Evolutionary conservation across 1,140 invertebrate species (phyloP), one percentile per base, ranked within the genome.

Genomic region (Eurosta solidaginis): DNA sequence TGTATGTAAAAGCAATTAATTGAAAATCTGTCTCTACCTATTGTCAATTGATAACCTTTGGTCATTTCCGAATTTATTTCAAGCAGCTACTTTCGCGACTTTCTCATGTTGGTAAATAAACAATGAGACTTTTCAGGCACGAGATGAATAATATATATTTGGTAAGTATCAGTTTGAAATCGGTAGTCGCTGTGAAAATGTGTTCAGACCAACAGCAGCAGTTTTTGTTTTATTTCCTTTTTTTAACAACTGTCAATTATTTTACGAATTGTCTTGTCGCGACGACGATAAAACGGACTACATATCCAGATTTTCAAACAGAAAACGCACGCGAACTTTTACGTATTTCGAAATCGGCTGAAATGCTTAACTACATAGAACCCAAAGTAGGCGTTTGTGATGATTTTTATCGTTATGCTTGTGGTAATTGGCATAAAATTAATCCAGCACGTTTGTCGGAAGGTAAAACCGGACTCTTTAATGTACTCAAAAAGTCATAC

Each of bases 321-420:
- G 47, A 49, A 14, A 20, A 14, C 12, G 76, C 47, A 12, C 63
- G 49, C 3, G 33, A 79, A 59, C n/a, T 79, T 29, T 33, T 77
- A 42, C 82, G 90, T 90, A 78, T 79, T 77, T 68, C 86, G 29
- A 86, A 86, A 77, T 80, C 85, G 12, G 85, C 85, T 6, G 83
- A 81, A 44, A 86, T 86, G 79, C 76, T 73, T 3, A 82, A 81
- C 63, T 85, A 80, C 20, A 82, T 86, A 29, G 54, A 82, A 7
- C 3, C 20, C 0, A 17, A 76, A 0, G 90, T 92, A 1, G 87
- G 92, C 81, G 94, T 94, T 0, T 96, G 94, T 79, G 89, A 93
- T 44, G 92, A 95, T 83, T 96, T 95, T 85, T 95, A 94, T 81
- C 78, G 89, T 29, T 92, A 92, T 79, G 89, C 92, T 2, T 93